Evolutionary conservation across 1,140 invertebrate species (phyloP).

Genomic region (Neodiprion pinetum): DNA sequence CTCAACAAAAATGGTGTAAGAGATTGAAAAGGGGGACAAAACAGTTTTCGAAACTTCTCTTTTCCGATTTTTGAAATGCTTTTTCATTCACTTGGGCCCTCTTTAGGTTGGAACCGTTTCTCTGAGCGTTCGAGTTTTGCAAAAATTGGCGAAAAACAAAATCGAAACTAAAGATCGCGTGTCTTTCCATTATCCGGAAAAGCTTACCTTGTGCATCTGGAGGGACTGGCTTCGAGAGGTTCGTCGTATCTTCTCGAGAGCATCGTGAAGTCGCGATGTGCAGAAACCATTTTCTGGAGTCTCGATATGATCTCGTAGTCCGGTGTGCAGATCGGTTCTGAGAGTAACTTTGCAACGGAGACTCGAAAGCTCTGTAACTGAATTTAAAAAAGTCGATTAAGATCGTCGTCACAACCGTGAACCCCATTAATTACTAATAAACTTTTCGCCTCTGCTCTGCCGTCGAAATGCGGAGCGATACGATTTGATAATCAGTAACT

Average conservation of each 20-base stretch:
- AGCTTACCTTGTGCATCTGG: slow-evolving; percentile 53
- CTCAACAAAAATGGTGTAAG: slow-evolving; percentile 11
- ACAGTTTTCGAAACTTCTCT: not conserved
- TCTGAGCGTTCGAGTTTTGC: too few relatives aligned
- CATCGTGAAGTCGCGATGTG: slow-evolving; percentile 78
- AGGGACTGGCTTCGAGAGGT: slow-evolving; percentile 58
- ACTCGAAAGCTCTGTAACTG: slow-evolving; percentile 73
- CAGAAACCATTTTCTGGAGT: slow-evolving; percentile 77
- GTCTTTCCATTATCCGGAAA: not conserved
- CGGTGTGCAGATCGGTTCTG: slow-evolving; percentile 71
- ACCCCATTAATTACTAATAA: too few relatives aligned
- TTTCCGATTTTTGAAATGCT: not conserved
- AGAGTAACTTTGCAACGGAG: slow-evolving; percentile 72
- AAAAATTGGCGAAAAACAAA: not conserved
- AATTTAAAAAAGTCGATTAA: slow-evolving; percentile 15
- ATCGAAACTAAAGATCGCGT: too few relatives aligned
- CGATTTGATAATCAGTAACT: too few relatives aligned
- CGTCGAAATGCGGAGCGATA: too few relatives aligned
- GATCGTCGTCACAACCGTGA: not conserved
- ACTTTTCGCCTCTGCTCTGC: too few relatives aligned
- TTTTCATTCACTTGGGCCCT: not conserved
- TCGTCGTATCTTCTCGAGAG: slow-evolving; percentile 76
- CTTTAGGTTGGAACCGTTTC: too few relatives aligned
- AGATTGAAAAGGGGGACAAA: slow-evolving; percentile 12
- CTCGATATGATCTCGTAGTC: slow-evolving; percentile 80